Evolutionary conservation across 2,113 vertebrate species (phyloP), one percentile per base, ranked within the genome.

Genomic region (Microcebus jonahi): DNA sequence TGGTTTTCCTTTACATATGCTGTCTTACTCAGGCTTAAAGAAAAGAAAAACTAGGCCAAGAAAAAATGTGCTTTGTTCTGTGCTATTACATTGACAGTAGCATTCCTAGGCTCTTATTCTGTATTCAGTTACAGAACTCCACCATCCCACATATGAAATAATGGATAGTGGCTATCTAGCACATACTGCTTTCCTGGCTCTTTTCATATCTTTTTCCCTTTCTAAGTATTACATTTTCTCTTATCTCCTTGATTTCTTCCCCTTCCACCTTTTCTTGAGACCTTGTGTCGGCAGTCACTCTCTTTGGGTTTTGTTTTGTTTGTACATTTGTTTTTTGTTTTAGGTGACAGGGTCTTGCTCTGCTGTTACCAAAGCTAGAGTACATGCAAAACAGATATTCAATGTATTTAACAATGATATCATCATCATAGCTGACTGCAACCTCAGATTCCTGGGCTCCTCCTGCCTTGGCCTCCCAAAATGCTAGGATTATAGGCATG

Each of bases 1-100:
- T 88, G 21, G 23, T 90, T 97, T 92, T 94, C 17, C 53, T 90
- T 63, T 84, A 77, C 3, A 82, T 18, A 25, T 87, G 18, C 21
- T 73, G 2, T 85, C 53, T 94, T 87, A 84, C 5, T 42, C 63
- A 77, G 21, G 15, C 55, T 93, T 96, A 63, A 88, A 80, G 55
- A n/a, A 79, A 67, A 92, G 34, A 95, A 89, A 89, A 92, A 36
- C 21, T 29, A 39, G 39, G 11, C 25, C 45, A 92, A 77, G 59
- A 75, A 76, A 73, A 96, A 81, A 76, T 29, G 36, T 25, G 50
- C 13, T 85, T 13, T 55, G 57, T 75, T 75, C 8, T 75, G 31
- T 89, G 45, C 55, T 93, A 1, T 63, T 77, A 23, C n/a, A 45
- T 20, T 53, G 27, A 84, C 9, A 59, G 0, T 34, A 48, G 4